Evolutionary conservation across 1,140 invertebrate genomes (phyloP).

Genomic region (Portunus trituberculatus): DNA sequence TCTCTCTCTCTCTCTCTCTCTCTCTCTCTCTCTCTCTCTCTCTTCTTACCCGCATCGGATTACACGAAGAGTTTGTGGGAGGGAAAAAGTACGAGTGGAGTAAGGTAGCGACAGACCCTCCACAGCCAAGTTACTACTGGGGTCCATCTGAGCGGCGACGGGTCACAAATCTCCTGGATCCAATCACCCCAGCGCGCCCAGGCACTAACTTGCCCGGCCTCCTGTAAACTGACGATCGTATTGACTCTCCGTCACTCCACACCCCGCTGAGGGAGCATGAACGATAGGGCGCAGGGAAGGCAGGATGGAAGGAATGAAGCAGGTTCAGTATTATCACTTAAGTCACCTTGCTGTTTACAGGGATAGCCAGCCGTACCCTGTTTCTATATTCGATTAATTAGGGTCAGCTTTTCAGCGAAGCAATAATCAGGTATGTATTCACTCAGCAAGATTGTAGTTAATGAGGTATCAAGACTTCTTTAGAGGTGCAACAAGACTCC

Average conservation of each 20-base stretch:
- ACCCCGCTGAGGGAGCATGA: neutral
- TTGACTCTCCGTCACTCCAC: neutral
- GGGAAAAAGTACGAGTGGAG: neutral
- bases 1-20: too few relatives aligned
- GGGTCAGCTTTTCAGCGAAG: too few relatives aligned
- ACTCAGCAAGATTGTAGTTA: too few relatives aligned
- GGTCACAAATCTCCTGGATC: slow-evolving; percentile 18
- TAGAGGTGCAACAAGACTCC: too few relatives aligned
- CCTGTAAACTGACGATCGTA: slow-evolving; percentile 1
- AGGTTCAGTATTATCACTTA: neutral
- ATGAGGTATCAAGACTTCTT: too few relatives aligned
- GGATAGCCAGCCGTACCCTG: neutral
- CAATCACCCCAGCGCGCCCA: neutral
- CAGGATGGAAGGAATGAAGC: neutral
- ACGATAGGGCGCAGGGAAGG: neutral
- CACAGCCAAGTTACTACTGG: neutral
- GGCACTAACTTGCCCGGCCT: neutral
- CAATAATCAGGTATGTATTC: too few relatives aligned
- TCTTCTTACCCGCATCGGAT: neutral
- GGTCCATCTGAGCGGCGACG: neutral
- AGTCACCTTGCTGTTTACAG: neutral
- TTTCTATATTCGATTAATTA: neutral
- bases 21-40: too few relatives aligned
- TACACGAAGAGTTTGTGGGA: neutral
- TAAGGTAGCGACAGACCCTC: neutral